These are phyloP conservation scores for Orientallactaga bullata DNA, from an alignment of 2,113 vertebrate genomes.

Conservation along the genomic window DNA sequence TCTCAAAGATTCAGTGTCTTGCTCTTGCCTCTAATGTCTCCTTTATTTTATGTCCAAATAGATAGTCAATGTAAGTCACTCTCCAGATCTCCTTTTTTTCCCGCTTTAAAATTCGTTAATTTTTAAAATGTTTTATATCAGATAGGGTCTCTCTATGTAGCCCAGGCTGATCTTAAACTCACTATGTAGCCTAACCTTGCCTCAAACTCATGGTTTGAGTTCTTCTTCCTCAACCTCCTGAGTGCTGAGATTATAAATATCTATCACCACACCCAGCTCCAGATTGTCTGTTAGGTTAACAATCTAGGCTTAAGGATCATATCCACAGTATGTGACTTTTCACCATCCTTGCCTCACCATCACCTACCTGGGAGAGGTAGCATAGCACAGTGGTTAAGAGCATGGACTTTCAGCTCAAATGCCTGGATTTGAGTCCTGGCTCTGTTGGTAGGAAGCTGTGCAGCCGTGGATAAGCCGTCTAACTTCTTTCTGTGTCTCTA, in stretches of 20 bases:
- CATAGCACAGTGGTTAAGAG: not conserved
- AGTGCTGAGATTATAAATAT: not conserved
- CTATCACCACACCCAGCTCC: too few species aligned
- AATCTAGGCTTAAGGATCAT: not conserved
- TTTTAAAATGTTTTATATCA: not conserved
- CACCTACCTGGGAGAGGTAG: not conserved
- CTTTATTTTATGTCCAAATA: slow-evolving; percentile 2
- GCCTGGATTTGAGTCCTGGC: not conserved
- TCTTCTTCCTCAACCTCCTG: not conserved
- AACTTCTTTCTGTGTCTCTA: not conserved
- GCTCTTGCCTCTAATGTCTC: not conserved
- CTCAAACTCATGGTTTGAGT: not conserved
- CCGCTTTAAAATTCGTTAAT: not conserved
- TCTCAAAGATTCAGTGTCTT: not conserved
- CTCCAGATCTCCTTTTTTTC: not conserved
- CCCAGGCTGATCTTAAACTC: too few species aligned
- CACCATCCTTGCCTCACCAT: not conserved
- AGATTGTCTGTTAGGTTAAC: not conserved
- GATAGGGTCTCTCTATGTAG: not conserved
- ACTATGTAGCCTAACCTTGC: not conserved
- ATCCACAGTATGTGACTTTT: not conserved
- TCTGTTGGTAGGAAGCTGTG: not conserved
- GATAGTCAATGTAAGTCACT: not conserved
- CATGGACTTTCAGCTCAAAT: not conserved
- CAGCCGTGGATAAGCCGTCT: not conserved